Base-by-base conservation (phyloP, 2,888 invertebrate genomes). In the Venustoraphidia nigricollis region DNA sequence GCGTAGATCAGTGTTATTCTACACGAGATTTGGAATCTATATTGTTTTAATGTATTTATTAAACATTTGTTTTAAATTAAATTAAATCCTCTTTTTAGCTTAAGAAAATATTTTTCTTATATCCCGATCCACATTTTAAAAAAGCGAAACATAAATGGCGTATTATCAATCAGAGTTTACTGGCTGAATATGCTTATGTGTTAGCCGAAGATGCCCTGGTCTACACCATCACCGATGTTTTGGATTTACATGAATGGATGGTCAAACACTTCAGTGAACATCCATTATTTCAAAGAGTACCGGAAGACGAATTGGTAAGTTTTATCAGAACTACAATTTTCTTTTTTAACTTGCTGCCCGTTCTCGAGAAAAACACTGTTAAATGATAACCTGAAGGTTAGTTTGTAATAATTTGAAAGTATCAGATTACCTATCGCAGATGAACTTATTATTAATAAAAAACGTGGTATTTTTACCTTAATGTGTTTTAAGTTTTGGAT, bases 111-210 rank as follows among this genome's bases (percentile, higher is more conserved):
- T 98, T 99, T 67, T 97, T 99, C 67, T 71, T 99, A 13, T 98
- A 95, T 67, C 98, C 98, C 27, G 98, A 98, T 71, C 98, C 98
- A 35, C 98, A 99, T 70, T 99, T 99, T 66, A 99, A 98, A 66
- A 93, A 86, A 62, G 84, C 94, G 1, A 98, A 98, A 69, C 95
- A 97, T 63, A 98, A 98, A 67, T 98, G 98, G 98, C 76, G 98
- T 51, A 98, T 99, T 52, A 92, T 99, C 53, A 97, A 92, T 63
- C 81, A 85, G 57, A 84, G 85, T 57, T 70, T 97, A 36, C 70
- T 99, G 17, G 90, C 96, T 2, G 98, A 98, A 68, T 99, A 98
- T 74, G 97, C 97, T 0, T 98, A 92, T 71, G 82, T 94, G 40
- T 70, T 98, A 49, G 76, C 78, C 48, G 82, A 83, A 62, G 83